Evolutionary conservation across 1,140 invertebrate genomes (phyloP).

Genomic region (Oncopodura yosiiana): DNA sequence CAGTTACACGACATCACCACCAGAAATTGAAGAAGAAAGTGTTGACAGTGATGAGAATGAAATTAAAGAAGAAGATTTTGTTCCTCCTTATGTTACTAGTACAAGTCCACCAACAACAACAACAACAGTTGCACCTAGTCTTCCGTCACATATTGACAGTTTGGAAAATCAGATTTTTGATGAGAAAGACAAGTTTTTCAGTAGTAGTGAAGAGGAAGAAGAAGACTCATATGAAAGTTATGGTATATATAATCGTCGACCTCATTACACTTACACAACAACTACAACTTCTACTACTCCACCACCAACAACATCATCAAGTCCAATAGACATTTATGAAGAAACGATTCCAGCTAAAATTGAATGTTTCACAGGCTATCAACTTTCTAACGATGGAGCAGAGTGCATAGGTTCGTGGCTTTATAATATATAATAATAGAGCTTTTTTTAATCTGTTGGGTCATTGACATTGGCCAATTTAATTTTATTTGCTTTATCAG

Average conservation of each 20-base stretch:
- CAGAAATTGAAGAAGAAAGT: conserved; percentile 7
- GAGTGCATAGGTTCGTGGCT: conserved; percentile 27
- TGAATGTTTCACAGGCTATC: conserved; percentile 31
- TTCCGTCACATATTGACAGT: conserved; percentile 2
- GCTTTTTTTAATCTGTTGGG: too few species aligned
- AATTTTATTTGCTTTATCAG: too few species aligned
- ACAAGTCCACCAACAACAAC: neutral
- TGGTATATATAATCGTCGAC: neutral
- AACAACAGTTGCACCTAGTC: neutral
- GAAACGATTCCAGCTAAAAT: conserved; percentile 18
- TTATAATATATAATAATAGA: neutral
- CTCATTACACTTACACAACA: neutral
- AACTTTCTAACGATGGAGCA: conserved; percentile 23
- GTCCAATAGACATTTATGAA: neutral
- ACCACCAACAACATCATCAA: neutral
- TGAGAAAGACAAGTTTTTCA: neutral
- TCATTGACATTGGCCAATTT: too few species aligned
- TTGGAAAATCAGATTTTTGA: conserved; percentile 10
- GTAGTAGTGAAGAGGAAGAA: neutral
- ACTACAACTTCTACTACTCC: neutral
- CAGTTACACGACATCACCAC: neutral
- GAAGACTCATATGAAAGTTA: neutral
- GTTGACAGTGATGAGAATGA: neutral
- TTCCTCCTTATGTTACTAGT: too few species aligned
- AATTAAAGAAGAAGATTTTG: neutral